Conservation (phyloP, 2,888 invertebrate species). For the Alloplasta piceator region DNA sequence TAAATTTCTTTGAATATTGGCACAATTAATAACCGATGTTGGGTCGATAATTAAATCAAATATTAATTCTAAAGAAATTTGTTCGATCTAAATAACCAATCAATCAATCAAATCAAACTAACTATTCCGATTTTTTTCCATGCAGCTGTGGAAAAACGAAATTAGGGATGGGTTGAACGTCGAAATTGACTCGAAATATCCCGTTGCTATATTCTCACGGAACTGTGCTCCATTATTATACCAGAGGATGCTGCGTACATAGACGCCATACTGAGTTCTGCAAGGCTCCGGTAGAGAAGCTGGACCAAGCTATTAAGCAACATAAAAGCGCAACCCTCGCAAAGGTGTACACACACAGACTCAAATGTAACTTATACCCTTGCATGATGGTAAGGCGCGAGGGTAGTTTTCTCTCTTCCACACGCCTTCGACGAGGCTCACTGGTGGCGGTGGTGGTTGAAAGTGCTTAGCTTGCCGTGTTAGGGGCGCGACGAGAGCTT, state of each 20-base stretch:
- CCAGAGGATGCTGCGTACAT: slow-evolving; percentile 15
- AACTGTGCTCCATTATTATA: slow-evolving; percentile 7
- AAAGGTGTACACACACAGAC: slow-evolving; percentile 63
- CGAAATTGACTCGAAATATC: too few relatives aligned
- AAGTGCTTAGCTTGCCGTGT: slow-evolving; percentile 63
- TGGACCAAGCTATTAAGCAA: slow-evolving; percentile 69
- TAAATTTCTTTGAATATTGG: too few relatives aligned
- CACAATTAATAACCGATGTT: too few relatives aligned
- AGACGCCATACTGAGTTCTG: slow-evolving; percentile 16
- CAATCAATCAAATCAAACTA: too few relatives aligned
- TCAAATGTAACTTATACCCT: slow-evolving; percentile 45
- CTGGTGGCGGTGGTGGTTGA: slow-evolving; percentile 19
- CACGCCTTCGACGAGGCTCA: slow-evolving; percentile 19
- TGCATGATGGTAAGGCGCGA: slow-evolving; percentile 39
- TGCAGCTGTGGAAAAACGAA: too few relatives aligned
- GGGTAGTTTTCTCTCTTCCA: background rate
- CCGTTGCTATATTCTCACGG: slow-evolving; percentile 1
- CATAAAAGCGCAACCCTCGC: slow-evolving; percentile 71
- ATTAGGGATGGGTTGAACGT: too few relatives aligned
- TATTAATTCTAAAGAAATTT: too few relatives aligned
- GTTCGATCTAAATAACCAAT: too few relatives aligned
- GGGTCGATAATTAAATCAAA: too few relatives aligned
- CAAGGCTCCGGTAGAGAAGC: slow-evolving; percentile 48
- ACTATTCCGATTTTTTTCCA: too few relatives aligned
- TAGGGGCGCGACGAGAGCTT: slow-evolving; percentile 55